A percentile compares a stretch with the other conserved stretches of the same genome.
phyloP scores from a whole-genome alignment of 2,888 invertebrate genomes.

The Acanthosepion pharaonis region DNA sequence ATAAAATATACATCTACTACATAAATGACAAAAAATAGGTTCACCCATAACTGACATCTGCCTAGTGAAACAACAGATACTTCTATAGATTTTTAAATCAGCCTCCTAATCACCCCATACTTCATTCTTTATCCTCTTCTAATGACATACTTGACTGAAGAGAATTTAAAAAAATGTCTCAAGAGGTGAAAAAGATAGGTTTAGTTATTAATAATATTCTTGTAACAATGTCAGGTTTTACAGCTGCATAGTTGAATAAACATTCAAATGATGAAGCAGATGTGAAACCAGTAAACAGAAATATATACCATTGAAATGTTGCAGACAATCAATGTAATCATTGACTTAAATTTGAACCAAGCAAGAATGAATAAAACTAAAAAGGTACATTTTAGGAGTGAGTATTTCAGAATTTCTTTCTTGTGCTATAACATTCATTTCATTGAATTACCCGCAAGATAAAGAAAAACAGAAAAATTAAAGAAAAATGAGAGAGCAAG shows the following conservation, averaged over 20 bases:
- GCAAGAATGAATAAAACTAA: conserved; percentile 13
- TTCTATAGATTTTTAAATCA: no score
- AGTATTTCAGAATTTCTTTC: conserved; percentile 2
- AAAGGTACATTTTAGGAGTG: not conserved
- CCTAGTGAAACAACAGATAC: no score
- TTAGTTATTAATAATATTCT: conserved; percentile 13
- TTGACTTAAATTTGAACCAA: conserved; percentile 11
- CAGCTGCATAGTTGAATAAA: not conserved
- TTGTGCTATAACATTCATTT: not conserved
- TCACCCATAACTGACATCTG: no score
- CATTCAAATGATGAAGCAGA: conserved; percentile 8
- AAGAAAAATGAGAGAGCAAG: not conserved
- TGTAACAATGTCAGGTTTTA: not conserved
- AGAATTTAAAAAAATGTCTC: no score
- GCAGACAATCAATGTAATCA: not conserved
- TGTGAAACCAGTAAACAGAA: not conserved
- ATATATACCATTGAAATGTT: not conserved
- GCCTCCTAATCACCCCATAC: no score
- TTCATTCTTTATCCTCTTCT: no score
- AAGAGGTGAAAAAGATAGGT: no score
- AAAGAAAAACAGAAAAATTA: not conserved
- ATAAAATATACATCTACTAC: no score
- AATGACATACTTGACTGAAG: no score
- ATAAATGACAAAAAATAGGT: no score
- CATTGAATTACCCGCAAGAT: not conserved